These are phyloP conservation scores for Saccopteryx leptura DNA, from an alignment of 2,113 vertebrate genomes.

Conservation along the genomic window DNA sequence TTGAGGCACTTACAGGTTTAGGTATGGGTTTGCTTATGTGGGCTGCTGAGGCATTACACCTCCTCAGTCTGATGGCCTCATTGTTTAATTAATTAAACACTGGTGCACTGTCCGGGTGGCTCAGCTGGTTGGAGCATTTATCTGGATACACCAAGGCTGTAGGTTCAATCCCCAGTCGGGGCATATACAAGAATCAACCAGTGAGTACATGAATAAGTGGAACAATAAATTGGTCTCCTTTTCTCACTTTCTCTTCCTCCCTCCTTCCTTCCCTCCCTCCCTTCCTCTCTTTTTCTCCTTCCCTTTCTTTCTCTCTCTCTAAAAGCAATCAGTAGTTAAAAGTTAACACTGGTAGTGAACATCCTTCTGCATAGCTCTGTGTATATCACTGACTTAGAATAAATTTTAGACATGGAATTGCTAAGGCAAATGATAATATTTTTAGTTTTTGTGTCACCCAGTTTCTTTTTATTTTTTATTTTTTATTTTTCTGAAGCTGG, in stretches of 20 bases:
- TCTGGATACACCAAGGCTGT: no score
- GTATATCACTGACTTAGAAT: not conserved
- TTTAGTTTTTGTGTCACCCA: not conserved
- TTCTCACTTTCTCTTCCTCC: no score
- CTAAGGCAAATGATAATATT: not conserved
- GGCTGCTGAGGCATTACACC: not conserved
- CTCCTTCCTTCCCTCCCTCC: no score
- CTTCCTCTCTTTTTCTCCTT: no score
- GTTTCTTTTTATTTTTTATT: not conserved
- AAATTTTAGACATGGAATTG: slow-evolving; percentile 14
- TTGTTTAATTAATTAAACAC: not conserved
- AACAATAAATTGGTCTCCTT: no score
- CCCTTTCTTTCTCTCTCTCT: no score
- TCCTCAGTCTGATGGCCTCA: not conserved
- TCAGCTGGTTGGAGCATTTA: no score
- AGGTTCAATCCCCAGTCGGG: no score
- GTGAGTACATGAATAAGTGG: no score
- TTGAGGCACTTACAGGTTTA: not conserved
- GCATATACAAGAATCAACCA: no score
- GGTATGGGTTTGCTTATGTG: not conserved
- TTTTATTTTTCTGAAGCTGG: no score
- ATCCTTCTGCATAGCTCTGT: not conserved
- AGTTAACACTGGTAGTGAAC: not conserved
- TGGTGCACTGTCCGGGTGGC: not conserved
- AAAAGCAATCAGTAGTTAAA: no score